Evolutionary conservation across 2,113 vertebrate genomes (phyloP).

Genomic region (Oophaga pumilio): DNA sequence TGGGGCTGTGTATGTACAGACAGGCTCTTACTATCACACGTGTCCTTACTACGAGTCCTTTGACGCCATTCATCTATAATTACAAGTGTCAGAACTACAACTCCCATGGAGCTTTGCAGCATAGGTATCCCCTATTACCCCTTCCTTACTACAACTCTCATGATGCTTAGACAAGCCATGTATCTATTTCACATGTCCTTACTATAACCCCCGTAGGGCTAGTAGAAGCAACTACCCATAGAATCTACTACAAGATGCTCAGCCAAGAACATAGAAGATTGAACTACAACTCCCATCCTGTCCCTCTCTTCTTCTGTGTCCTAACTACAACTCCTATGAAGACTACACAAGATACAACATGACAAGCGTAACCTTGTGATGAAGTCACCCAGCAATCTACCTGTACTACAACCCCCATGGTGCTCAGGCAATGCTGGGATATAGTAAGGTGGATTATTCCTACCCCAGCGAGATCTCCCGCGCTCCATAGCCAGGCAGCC

Average conservation of each 20-base stretch:
- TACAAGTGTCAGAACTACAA: neutral
- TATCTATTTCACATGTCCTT: neutral
- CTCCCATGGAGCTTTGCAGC: neutral
- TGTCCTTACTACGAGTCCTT: neutral
- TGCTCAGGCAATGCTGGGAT: neutral
- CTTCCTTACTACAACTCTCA: neutral
- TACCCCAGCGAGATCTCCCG: slow-evolving; percentile 25
- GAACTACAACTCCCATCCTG: neutral
- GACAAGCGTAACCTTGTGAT: no score
- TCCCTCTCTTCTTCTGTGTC: neutral
- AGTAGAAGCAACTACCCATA: no score
- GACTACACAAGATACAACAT: no score
- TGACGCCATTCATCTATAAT: neutral
- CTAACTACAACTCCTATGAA: neutral
- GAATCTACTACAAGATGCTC: no score
- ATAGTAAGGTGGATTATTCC: neutral
- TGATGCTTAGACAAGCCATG: neutral
- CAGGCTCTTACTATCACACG: neutral
- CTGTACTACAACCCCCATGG: neutral
- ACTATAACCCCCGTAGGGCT: neutral
- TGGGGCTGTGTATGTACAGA: no score
- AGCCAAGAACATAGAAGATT: neutral
- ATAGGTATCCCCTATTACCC: neutral
- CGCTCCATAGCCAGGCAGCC: slow-evolving; percentile 27
- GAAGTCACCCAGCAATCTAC: neutral